phyloP scores from a whole-genome alignment of 2,113 vertebrate species.

The Puma concolor region DNA sequence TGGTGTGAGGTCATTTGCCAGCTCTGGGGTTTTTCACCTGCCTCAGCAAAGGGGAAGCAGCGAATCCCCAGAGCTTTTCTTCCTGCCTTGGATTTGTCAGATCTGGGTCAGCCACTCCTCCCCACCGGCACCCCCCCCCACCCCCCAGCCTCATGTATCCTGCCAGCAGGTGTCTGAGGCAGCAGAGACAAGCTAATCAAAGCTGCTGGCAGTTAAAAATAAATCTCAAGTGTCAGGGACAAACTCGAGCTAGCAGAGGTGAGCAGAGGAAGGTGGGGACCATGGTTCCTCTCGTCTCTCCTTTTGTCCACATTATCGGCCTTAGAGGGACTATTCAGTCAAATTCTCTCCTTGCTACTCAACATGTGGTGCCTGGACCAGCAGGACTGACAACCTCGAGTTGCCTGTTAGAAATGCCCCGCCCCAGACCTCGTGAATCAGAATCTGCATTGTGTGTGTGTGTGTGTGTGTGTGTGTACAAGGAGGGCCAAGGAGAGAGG shows the following conservation, averaged over 20 bases:
- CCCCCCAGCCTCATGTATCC: background rate
- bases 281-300: background rate
- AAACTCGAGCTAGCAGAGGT: background rate
- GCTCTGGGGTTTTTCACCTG: background rate
- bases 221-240: conserved; percentile 48
- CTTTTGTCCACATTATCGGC: background rate
- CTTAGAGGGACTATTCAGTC: background rate
- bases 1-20: background rate
- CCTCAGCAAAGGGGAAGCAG: background rate
- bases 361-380: background rate
- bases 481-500: no score
- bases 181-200: conserved; percentile 47
- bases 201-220: conserved; percentile 72
- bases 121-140: background rate
- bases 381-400: rapidly evolving
- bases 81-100: conserved; percentile 42
- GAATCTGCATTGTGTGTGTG: background rate
- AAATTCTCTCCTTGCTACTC: background rate
- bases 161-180: conserved; percentile 67
- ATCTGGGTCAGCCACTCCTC: conserved; percentile 72
- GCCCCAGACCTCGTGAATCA: background rate
- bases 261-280: background rate
- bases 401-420: background rate
- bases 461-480: no score
- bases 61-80: background rate